A percentile compares a stretch with the other conserved stretches of the same genome.
Conservation (phyloP, 2,113 vertebrate species). For the Myanophis thanlyinensis region DNA sequence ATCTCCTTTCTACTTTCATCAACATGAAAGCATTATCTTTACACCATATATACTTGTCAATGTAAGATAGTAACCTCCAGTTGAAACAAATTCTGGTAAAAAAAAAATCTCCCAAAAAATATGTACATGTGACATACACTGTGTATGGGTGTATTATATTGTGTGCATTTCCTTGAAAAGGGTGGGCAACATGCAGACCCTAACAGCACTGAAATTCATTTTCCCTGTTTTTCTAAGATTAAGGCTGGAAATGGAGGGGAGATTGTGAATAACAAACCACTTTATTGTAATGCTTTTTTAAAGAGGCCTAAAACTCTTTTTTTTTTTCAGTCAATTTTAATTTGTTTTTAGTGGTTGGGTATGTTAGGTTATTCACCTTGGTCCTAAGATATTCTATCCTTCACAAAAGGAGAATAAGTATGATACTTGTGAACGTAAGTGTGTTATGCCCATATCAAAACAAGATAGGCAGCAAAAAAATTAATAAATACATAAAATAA, state of each 20-base stretch:
- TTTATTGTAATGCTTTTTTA: neutral
- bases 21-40: neutral
- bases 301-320: neutral
- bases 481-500: neutral
- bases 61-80: neutral
- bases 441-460: neutral
- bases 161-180: neutral
- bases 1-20: neutral
- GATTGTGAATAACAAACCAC: neutral
- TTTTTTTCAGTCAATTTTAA: neutral
- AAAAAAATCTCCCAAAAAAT: neutral
- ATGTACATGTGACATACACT: neutral
- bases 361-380: neutral
- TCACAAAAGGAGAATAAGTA: neutral
- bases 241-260: neutral
- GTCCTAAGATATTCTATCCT: neutral
- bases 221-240: neutral
- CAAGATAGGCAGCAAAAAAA: neutral
- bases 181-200: neutral
- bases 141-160: too few species aligned
- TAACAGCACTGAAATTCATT: neutral
- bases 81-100: neutral
- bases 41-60: neutral
- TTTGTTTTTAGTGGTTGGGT: neutral
- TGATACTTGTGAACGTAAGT: neutral